phyloP scores from a whole-genome alignment of 2,888 invertebrate species.

The Dascillus cervinus region DNA sequence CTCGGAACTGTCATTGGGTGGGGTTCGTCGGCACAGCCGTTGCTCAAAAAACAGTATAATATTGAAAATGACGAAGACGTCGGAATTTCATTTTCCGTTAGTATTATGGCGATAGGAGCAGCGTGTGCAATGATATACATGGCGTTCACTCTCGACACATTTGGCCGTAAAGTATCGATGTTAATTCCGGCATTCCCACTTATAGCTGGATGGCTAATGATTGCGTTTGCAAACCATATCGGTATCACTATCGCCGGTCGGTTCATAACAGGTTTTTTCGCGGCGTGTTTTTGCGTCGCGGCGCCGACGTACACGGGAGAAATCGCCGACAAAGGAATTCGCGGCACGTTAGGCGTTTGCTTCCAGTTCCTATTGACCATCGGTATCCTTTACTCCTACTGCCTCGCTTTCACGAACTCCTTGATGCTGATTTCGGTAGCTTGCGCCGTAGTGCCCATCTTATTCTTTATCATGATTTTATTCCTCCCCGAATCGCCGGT shows the following conservation, averaged over 20 bases:
- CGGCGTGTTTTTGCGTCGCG: slow-evolving; percentile 66
- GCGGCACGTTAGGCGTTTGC: slow-evolving; percentile 72
- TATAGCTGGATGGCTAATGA: slow-evolving; percentile 24
- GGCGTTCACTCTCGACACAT: slow-evolving; percentile 13
- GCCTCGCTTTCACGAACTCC: slow-evolving; percentile 56
- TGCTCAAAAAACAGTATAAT: slow-evolving; percentile 8
- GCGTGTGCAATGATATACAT: slow-evolving; percentile 18
- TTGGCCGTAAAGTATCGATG: slow-evolving; percentile 25
- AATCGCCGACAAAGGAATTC: slow-evolving; percentile 68
- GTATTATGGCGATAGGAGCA: slow-evolving; percentile 22
- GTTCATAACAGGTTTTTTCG: slow-evolving; percentile 42
- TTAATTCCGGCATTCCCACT: slow-evolving; percentile 22
- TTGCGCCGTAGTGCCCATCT: slow-evolving; percentile 54
- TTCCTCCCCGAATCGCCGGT: slow-evolving; percentile 68
- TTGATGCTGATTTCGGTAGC: slow-evolving; percentile 60
- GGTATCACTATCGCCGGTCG: slow-evolving; percentile 20
- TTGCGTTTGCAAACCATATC: slow-evolving; percentile 15
- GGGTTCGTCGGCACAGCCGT: slow-evolving; percentile 36
- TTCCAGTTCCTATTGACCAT: slow-evolving; percentile 69
- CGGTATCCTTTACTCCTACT: slow-evolving; percentile 70
- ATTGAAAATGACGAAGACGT: slow-evolving; percentile 7
- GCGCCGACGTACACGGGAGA: slow-evolving; percentile 80
- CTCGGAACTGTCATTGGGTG: slow-evolving; percentile 41
- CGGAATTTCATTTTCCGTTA: slow-evolving; percentile 22
- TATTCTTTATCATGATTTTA: slow-evolving; percentile 53